Evolutionary conservation across 92 coral and sea anemone species (phyloP), one percentile per base, ranked within the genome.

Genomic region (Phenganax subtilis): DNA sequence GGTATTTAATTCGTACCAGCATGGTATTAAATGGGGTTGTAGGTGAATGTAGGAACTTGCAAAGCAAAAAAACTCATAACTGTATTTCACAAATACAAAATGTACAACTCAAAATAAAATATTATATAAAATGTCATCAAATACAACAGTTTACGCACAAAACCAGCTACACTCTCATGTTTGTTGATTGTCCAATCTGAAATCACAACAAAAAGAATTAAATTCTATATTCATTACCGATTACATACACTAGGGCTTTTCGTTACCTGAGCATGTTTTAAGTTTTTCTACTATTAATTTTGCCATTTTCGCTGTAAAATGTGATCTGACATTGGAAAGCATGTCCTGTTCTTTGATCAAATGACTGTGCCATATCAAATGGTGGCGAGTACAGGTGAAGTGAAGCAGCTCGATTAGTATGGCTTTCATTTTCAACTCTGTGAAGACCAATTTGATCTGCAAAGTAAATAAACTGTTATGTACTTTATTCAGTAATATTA

Each of bases 301-400:
- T 15, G 20, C 98, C 98, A 87, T 83, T 86, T 81, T 94, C 92
- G 85, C 96, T 88, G 88, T 90, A 92, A 80, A 94, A 94, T 68
- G 98, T 94, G 62, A 94, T 92, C 62, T 85, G 90, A 61, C 96
- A 92, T 57, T 83, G 81, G 27, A 91, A 72, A 63, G 85, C 88
- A 76, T 94, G 94, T 11, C 98, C 92, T 9, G 98, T 92, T 69
- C 98, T 85, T 86, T 91, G 97, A 86, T 94, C 98, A 88, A 94
- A 94, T 7, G 91, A 88, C 78, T 88, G 93, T 12, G 97, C 92
- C 81, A 87, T 75, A 80, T 94, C 98, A 89, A 94, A 92, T 63
- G 98, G 93, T 16, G 98, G 98, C 51, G 88, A 85, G 80, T 94
- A 94, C 29, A 94, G 91, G 77, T 94, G 98, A 12, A 94, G 88